These are phyloP conservation scores for Tiliacea citrago DNA, from an alignment of 2,888 invertebrate genomes.

Conservation along the genomic window DNA sequence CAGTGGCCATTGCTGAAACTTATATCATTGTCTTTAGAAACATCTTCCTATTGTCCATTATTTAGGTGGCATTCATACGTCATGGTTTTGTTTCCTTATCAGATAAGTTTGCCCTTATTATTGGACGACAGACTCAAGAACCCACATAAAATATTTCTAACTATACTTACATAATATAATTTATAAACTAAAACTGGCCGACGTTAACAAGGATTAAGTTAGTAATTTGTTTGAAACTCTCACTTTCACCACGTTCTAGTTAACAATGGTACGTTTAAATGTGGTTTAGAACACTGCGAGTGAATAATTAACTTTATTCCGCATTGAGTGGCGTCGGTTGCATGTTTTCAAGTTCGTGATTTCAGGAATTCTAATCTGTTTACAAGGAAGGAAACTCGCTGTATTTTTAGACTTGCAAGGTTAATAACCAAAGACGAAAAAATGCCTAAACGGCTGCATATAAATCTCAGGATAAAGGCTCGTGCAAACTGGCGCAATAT, in stretches of 20 bases:
- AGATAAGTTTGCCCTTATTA: too few species aligned
- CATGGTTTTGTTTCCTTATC: too few species aligned
- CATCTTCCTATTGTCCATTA: too few species aligned
- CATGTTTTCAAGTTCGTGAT: slow-evolving; percentile 40
- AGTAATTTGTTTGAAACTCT: slow-evolving; percentile 61
- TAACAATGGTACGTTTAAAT: slow-evolving; percentile 58
- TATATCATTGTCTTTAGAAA: too few species aligned
- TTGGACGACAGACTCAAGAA: too few species aligned
- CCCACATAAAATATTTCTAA: neutral
- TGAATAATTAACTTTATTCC: slow-evolving; percentile 63
- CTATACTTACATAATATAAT: neutral
- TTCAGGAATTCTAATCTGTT: slow-evolving; percentile 23
- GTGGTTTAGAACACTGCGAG: slow-evolving; percentile 52
- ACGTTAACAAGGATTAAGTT: slow-evolving; percentile 46
- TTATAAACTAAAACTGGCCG: slow-evolving; percentile 19
- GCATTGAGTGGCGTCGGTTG: slow-evolving; percentile 44
- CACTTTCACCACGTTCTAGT: slow-evolving; percentile 51
- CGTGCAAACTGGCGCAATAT: too few species aligned
- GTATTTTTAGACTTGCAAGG: neutral
- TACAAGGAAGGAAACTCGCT: neutral
- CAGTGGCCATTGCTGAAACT: too few species aligned
- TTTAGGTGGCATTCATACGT: too few species aligned
- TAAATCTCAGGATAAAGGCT: too few species aligned
- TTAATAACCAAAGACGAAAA: neutral
- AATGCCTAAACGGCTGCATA: neutral